Base-by-base conservation (phyloP, 1,140 invertebrate species). In the Drosophila suzukii region DNA sequence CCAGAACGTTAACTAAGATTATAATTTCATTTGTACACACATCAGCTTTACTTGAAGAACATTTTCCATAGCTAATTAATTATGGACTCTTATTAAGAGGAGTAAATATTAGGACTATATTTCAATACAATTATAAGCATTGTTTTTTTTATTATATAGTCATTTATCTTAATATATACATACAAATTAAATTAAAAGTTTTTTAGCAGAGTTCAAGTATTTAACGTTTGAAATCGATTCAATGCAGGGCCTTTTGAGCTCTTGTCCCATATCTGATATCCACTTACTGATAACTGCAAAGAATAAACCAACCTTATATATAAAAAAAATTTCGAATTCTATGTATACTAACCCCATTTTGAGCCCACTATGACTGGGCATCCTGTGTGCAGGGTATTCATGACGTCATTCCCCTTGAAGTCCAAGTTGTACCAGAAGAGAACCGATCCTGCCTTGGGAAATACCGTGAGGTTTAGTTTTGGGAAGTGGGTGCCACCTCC, bases 391-490 rank as follows among this genome's bases (percentile, higher is more conserved):
- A 97, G 93, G 1, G 98, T 99, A 73, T 94, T 93, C 60, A 95
- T 94, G 93, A 99, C 97, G n/a, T 97, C 98, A 75, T 98, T 96
- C 10, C 98, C 98, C 88, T 95, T 97, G 20, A 95, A 94, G 91
- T 97, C 95, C 65, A 99, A 93, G 93, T 99, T 99, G 90, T 97
- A 96, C 98, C 98, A 99, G 92, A 98, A 98, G 3, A 97, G 96
- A 24, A 97, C 98, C 17, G 96, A 94, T 6, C 97, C 96, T 92
- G 97, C 97, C 89, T 95, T 94, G 0, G 98, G 98, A 93, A 96
- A 96, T n/a, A 99, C 93, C 46, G 96, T 94, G 44, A 97, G 93
- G 20, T 96, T 96, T 49, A 98, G 93, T 60, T 95, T 94, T 3
- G 97, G 97, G 91, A 99, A 99, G 15, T 98, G 97, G 0, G 98